phyloP scores from a whole-genome alignment of 2,888 invertebrate genomes.

The Hetaerina titia region DNA sequence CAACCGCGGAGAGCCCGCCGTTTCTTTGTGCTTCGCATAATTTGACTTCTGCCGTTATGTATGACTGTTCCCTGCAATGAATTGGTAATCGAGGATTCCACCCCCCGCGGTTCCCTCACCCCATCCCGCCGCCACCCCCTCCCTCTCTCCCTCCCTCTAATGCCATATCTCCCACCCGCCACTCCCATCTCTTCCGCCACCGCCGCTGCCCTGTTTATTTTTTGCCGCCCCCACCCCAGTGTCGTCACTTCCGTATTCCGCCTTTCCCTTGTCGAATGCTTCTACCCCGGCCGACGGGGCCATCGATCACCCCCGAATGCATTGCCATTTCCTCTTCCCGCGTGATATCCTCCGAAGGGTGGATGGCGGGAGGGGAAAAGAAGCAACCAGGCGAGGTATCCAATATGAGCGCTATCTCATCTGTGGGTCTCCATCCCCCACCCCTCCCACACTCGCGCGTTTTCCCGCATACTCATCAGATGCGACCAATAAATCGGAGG shows the following conservation, averaged over 20 bases:
- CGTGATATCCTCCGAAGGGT: not conserved
- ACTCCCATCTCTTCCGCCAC: not conserved
- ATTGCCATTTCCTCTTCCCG: not conserved
- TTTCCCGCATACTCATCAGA: not conserved
- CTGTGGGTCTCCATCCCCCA: no score
- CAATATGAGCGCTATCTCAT: no score
- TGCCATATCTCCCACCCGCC: not conserved
- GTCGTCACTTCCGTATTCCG: conserved; percentile 29
- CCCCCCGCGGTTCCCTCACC: not conserved
- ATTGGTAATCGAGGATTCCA: conserved; percentile 6
- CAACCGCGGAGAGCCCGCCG: not conserved
- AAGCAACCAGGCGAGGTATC: no score
- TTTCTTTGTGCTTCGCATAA: conserved; percentile 17
- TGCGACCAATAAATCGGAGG: not conserved
- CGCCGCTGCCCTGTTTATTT: not conserved
- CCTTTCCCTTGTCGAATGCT: not conserved
- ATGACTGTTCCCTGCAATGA: conserved; percentile 16
- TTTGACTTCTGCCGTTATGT: not conserved
- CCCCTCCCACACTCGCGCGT: not conserved
- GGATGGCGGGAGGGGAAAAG: no score
- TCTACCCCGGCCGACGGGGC: not conserved
- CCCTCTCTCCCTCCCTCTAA: not conserved
- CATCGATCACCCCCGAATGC: conserved; percentile 29
- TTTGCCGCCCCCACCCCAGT: not conserved
- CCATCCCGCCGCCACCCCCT: not conserved